Evolutionary conservation across 2,113 vertebrate genomes (phyloP).

Genomic region (Cacatua alba): DNA sequence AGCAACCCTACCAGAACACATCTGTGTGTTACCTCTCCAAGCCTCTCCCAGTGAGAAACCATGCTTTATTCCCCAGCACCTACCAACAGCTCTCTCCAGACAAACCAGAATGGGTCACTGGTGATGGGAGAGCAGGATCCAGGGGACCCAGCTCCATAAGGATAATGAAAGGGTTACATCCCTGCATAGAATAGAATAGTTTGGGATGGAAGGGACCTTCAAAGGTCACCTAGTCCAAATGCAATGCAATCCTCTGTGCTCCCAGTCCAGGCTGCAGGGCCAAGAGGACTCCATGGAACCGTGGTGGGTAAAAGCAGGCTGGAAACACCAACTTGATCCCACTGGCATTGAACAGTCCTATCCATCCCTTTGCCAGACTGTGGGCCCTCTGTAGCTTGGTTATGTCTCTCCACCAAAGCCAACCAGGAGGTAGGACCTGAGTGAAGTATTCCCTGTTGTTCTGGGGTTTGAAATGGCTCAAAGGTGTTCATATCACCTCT

Average conservation of each 20-base stretch:
- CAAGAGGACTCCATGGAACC: background rate
- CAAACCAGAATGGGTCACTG: too few species aligned
- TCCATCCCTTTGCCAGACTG: background rate
- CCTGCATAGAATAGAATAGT: background rate
- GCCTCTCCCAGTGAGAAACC: background rate
- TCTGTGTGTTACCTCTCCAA: accelerated
- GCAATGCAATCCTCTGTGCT: accelerated
- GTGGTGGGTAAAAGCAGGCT: background rate
- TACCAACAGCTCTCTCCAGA: background rate
- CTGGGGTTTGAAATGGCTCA: background rate
- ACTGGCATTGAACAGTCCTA: background rate
- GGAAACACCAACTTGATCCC: background rate
- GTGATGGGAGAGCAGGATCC: background rate
- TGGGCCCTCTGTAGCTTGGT: background rate
- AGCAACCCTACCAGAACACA: background rate
- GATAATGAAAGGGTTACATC: background rate
- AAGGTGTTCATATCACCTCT: background rate
- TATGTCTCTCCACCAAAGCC: background rate
- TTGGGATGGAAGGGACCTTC: background rate
- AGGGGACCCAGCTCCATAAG: background rate
- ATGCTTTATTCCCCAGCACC: background rate
- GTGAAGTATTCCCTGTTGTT: background rate
- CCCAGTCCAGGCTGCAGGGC: background rate
- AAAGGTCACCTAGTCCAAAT: background rate
- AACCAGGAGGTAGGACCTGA: background rate